phyloP scores from a whole-genome alignment of 1,140 invertebrate genomes.

The Polypedilum vanderplanki region DNA sequence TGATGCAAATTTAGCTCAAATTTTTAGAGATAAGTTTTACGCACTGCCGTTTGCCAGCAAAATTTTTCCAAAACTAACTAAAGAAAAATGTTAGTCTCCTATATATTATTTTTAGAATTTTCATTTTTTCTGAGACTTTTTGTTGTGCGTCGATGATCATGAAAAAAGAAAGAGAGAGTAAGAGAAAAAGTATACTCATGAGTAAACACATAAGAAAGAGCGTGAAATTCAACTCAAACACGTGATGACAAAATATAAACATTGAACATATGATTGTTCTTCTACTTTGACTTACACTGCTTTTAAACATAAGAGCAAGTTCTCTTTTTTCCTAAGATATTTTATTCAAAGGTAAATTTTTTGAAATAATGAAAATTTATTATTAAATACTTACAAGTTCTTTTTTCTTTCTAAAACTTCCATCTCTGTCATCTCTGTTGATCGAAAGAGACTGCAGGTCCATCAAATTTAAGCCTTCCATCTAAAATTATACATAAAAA shows the following conservation, averaged over 20 bases:
- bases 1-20: not conserved
- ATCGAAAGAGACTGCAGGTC: not conserved
- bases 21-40: not conserved
- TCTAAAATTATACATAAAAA: constrained; percentile 5
- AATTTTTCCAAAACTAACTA: constrained; percentile 18
- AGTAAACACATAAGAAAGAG: not conserved
- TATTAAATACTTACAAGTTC: constrained; percentile 6
- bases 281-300: not conserved
- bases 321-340: not conserved
- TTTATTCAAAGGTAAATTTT: too few relatives aligned
- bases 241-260: constrained; percentile 9
- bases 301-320: not conserved
- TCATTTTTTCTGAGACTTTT: not conserved
- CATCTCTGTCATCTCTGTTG: not conserved
- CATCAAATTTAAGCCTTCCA: not conserved
- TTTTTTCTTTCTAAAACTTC: constrained; percentile 17
- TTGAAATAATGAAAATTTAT: too few relatives aligned
- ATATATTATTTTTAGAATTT: constrained; percentile 24
- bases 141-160: constrained; percentile 11
- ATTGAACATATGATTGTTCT: constrained; percentile 10
- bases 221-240: not conserved
- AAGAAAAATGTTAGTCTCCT: not conserved
- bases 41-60: not conserved
- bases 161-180: not conserved
- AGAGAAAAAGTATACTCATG: not conserved